These are phyloP conservation scores for Peromyscus aztecus DNA, from an alignment of 2,797 vertebrate genomes.

Conservation along the genomic window DNA sequence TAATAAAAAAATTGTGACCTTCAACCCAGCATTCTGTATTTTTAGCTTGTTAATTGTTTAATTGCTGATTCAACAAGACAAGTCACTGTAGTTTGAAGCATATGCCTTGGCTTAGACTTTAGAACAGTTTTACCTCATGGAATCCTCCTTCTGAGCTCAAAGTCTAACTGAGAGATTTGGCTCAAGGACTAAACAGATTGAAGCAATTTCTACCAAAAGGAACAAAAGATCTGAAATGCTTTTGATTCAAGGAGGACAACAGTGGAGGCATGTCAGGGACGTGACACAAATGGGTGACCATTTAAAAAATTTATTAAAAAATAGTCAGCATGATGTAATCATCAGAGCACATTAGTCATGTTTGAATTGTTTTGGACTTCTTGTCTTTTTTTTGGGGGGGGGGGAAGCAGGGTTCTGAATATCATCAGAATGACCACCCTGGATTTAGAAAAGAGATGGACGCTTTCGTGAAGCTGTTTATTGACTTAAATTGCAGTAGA, in stretches of 20 bases:
- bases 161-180: constrained; percentile 72
- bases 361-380: constrained; percentile 19
- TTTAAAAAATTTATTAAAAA: not conserved
- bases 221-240: constrained; percentile 57
- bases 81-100: constrained; percentile 52
- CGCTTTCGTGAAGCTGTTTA: constrained; percentile 27
- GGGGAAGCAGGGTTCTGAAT: not conserved
- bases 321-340: constrained; percentile 33
- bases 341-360: constrained; percentile 55
- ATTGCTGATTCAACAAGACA: not conserved
- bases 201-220: constrained; percentile 71
- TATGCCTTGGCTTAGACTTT: constrained; percentile 50
- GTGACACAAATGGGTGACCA: constrained; percentile 47
- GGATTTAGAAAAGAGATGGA: constrained; percentile 50
- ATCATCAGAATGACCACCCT: constrained; percentile 35
- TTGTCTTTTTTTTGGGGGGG: not conserved
- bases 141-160: constrained; percentile 50
- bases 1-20: constrained; percentile 14
- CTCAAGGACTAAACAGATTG: constrained; percentile 66
- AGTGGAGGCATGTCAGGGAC: constrained; percentile 1
- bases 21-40: not conserved
- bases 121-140: constrained; percentile 53
- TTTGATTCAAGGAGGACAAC: constrained; percentile 68
- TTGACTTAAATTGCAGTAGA: constrained; percentile 59
- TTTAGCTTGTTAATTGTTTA: constrained; percentile 44